Evolutionary conservation across 2,797 vertebrate genomes (phyloP).

Genomic region (Loris lydekkerianus): DNA sequence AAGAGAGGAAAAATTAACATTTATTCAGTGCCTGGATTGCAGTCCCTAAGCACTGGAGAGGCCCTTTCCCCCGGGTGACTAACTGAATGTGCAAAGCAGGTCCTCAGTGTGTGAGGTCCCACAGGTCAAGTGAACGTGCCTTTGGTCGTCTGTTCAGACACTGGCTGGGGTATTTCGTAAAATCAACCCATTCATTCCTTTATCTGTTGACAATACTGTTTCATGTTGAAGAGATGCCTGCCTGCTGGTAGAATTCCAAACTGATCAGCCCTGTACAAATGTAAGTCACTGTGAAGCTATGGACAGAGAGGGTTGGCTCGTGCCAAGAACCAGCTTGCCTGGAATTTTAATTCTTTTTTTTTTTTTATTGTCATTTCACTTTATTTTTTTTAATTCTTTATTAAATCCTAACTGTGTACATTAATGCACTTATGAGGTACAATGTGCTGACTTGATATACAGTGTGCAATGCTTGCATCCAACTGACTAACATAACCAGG

Average conservation of each 20-base stretch:
- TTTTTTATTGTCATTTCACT: no score
- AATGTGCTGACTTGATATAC: no score
- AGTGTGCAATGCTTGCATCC: no score
- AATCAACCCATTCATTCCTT: not conserved
- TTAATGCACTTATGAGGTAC: no score
- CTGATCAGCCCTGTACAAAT: not conserved
- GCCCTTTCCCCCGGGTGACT: no score
- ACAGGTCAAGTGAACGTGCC: not conserved
- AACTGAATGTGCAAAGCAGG: not conserved
- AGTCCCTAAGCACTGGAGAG: not conserved
- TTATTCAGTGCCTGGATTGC: not conserved
- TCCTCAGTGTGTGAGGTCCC: not conserved
- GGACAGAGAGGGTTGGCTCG: not conserved
- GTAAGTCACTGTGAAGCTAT: not conserved
- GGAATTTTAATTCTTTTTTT: conserved; percentile 2
- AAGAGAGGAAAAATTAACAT: not conserved
- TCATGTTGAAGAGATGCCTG: not conserved
- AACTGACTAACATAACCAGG: no score
- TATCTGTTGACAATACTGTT: not conserved
- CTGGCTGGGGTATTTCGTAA: not conserved
- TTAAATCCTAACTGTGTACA: no score
- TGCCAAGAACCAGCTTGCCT: not conserved
- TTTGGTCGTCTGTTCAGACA: not conserved
- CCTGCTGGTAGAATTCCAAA: not conserved
- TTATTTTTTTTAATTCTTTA: not conserved